Evolutionary conservation across 2,113 vertebrate species (phyloP), one percentile per base, ranked within the genome.

Genomic region (Xiphias gladius): DNA sequence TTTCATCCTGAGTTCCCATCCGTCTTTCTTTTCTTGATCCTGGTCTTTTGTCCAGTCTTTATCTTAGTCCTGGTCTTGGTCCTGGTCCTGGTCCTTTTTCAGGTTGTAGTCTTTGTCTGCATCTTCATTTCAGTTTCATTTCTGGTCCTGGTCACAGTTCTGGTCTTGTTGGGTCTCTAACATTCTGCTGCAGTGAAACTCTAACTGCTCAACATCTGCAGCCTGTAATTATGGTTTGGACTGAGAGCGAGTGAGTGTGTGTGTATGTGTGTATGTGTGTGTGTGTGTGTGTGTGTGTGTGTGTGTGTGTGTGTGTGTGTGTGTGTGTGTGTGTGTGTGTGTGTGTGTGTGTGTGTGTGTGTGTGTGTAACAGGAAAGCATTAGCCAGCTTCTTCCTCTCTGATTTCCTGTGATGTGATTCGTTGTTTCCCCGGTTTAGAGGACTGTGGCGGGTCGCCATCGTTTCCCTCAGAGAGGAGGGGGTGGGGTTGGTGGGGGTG

Each of bases 191-290:
- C 75, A 80, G 59, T 78, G 73, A 86, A 85, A 73, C 43, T 82
- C 82, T 64, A 75, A 79, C 66, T 73, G 65, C 62, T 62, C 61
- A 86, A 80, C 71, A 82, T 89, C 79, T 81, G 68, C 64, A 89
- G 71, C 72, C 85, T 87, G 72, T 90, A 87, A 90, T 89, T 88
- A 88, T 90, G 87, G 86, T 87, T 64, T 90, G 82, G 80, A 89
- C 57, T 13, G 69, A 5, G 32, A 50, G 77, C 10, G 55, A 28
- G 50, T 73, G 71, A 73, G 86, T 80, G 39, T 52, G 66, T 71
- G 81, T 83, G 68, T 78, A 65, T 79, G 48, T 59, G 32, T 41
- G n/a, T 46, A 24, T 0, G 20, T 5, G 46, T 14, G 37, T 28
- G 62, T 28, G 30, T 76, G 35, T 46, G 39, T 54, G 41, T 1